Evolutionary conservation across 2,113 vertebrate species (phyloP).

Genomic region (Drymodes brunneopygia): DNA sequence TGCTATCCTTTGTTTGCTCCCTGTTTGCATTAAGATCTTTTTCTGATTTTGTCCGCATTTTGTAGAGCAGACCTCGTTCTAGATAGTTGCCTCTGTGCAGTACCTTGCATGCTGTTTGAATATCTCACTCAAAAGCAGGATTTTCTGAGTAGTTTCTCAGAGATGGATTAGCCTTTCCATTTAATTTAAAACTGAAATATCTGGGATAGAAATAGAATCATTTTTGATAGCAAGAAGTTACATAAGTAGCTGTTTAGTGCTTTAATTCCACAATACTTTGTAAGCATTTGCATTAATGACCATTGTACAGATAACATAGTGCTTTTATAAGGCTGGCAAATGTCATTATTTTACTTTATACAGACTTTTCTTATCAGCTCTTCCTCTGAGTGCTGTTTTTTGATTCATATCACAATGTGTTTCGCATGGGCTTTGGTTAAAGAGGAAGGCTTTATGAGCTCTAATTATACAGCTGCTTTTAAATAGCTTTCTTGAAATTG

Average conservation of each 20-base stretch:
- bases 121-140: neutral
- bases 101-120: neutral
- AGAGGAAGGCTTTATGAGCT: neutral
- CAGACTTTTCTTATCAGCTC: neutral
- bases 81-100: neutral
- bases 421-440: neutral
- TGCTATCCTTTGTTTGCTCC: neutral
- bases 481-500: neutral
- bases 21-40: neutral
- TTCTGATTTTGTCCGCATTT: neutral
- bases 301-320: neutral
- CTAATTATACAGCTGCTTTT: neutral
- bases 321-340: neutral
- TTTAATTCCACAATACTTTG: neutral
- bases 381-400: neutral
- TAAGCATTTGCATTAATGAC: neutral
- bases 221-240: neutral
- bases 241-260: neutral
- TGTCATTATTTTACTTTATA: neutral
- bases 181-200: neutral
- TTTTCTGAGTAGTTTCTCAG: neutral
- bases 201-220: neutral
- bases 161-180: neutral
- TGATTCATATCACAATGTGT: neutral
- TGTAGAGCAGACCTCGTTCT: neutral